Evolutionary conservation across 2,888 invertebrate species (phyloP).

Genomic region (Eremobia ochroleuca): DNA sequence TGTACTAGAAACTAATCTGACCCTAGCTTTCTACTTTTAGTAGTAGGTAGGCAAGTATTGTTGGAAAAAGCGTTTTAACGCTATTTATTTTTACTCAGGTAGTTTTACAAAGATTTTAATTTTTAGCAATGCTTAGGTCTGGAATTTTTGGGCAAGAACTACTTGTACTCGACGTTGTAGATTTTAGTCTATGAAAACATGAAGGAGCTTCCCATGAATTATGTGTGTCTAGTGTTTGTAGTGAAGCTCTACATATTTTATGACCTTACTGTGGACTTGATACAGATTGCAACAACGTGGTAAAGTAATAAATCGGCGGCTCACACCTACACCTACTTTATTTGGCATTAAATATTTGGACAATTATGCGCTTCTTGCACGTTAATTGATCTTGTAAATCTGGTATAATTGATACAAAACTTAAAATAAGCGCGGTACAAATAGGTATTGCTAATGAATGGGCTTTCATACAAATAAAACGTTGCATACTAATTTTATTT

Average conservation of each 20-base stretch:
- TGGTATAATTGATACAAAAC: not conserved
- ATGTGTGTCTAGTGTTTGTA: conserved; percentile 37
- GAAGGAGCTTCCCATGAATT: conserved; percentile 10
- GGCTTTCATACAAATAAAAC: conserved; percentile 10
- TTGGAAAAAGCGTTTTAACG: conserved; percentile 17
- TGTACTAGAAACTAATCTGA: conserved; percentile 72
- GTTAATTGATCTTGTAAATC: conserved; percentile 17
- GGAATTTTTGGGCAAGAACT: conserved; percentile 5
- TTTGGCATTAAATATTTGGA: conserved; percentile 28
- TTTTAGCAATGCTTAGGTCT: not conserved
- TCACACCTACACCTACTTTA: conserved; percentile 31
- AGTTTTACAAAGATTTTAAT: conserved; percentile 4
- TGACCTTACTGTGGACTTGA: conserved; percentile 28
- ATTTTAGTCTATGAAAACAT: not conserved
- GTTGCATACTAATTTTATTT: conserved; percentile 28
- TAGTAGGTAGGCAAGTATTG: conserved; percentile 34
- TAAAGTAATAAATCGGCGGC: conserved; percentile 36
- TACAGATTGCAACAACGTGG: conserved; percentile 24
- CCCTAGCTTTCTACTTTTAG: conserved; percentile 75
- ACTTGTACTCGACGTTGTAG: not conserved
- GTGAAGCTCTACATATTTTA: conserved; percentile 38
- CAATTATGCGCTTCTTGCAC: not conserved
- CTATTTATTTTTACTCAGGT: not conserved
- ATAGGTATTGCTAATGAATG: conserved; percentile 2
- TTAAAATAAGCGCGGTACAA: not conserved